These are phyloP conservation scores for Lycorma delicatula DNA, from an alignment of 1,140 invertebrate species.

Conservation along the genomic window DNA sequence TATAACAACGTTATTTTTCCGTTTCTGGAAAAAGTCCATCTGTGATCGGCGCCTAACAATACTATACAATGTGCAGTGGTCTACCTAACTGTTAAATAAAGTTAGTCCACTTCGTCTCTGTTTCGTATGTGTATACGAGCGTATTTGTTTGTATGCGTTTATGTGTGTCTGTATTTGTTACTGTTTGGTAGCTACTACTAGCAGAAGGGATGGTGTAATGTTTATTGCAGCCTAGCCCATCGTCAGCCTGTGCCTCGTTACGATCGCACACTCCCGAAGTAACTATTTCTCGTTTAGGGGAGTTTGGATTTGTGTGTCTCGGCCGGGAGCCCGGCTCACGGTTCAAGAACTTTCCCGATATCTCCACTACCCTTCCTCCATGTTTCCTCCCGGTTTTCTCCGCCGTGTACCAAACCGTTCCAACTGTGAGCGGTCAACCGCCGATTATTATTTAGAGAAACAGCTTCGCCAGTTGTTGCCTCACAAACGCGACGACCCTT, in stretches of 20 bases:
- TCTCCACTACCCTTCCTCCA: not conserved
- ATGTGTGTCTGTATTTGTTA: not conserved
- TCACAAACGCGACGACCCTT: not conserved
- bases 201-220: not conserved
- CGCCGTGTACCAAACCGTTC: not conserved
- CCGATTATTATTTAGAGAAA: conserved; percentile 5
- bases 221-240: not conserved
- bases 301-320: conserved; percentile 5
- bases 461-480: conserved; percentile 2
- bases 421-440: not conserved
- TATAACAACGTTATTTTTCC: no score
- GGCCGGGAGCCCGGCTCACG: not conserved
- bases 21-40: no score
- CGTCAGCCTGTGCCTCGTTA: not conserved
- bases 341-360: conserved; percentile 6
- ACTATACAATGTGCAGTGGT: no score
- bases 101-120: no score
- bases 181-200: no score
- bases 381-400: not conserved
- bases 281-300: conserved; percentile 5
- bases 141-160: no score
- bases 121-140: no score
- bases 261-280: not conserved
- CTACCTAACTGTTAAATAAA: no score
- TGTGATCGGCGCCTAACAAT: no score